Evolutionary conservation across 1,140 invertebrate genomes (phyloP), one percentile per base, ranked within the genome.

Genomic region (Neoseiulus cucumeris): DNA sequence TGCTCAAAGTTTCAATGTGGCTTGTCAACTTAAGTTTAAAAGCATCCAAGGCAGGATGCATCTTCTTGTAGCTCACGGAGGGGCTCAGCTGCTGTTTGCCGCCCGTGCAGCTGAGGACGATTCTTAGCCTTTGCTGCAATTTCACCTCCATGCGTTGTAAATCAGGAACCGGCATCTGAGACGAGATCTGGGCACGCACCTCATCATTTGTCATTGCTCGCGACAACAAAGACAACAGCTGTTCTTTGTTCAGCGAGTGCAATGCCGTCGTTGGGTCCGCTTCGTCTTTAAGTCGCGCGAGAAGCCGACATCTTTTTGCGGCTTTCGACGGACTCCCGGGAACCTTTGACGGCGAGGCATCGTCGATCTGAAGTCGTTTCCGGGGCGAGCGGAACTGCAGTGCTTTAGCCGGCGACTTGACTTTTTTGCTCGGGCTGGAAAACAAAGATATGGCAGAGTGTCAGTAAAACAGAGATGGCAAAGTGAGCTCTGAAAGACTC

Each of bases 161-260:
- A 59, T 59, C 51, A 14, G 51, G 51, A 25, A 33, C 14, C 51
- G 51, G 51, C n/a, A 59, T 59, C 17, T 59, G 51, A 17, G 51
- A 25, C 33, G 22, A 25, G 0, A 59, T 6, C 51, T 59, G 51
- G 25, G 51, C 51, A 5, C 51, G 51, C 51, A 59, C 51, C 14
- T 17, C 51, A 14, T 59, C 51, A 6, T 59, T 20, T 12, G 51
- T 29, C 17, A 59, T 17, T 6, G 51, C 51, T 17, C 14, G 17
- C 4, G 25, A 33, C 25, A 59, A 20, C 22, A 59, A 33, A 1
- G 14, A 25, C 14, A 25, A 20, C n/a, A 59, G 51, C 33, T 59
- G 51, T 20, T 33, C 51, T 33, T 59, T 59, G 33, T 59, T 59
- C 33, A 59, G 51, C 12, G 51, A 18, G 9, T 25, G 51, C 17